Percentiles rank a stretch among this genome's conserved stretches.
phyloP scores from a whole-genome alignment of 1,140 invertebrate species.

The Whitmania pigra region DNA sequence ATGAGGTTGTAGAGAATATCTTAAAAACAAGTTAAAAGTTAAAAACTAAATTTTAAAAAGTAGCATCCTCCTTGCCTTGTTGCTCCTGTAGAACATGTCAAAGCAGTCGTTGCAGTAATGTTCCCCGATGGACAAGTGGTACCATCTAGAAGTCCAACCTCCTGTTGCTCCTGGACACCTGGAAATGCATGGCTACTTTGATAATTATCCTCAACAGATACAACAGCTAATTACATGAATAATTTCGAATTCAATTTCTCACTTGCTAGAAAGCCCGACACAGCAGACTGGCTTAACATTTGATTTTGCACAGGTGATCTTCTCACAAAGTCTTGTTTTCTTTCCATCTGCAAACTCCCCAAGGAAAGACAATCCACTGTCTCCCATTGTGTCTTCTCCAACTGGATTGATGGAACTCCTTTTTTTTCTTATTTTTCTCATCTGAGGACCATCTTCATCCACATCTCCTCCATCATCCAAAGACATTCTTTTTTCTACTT shows the following conservation, averaged over 20 bases:
- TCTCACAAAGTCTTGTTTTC: slow-evolving; percentile 13
- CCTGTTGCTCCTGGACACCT: slow-evolving; percentile 35
- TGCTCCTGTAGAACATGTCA: slow-evolving; percentile 42
- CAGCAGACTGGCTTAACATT: slow-evolving; percentile 6
- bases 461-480: neutral
- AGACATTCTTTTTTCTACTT: neutral
- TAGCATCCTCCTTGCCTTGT: slow-evolving; percentile 11
- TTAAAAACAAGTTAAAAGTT: slow-evolving; percentile 13
- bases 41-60: no score
- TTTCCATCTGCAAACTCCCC: neutral
- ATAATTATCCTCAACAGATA: neutral
- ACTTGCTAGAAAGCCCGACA: slow-evolving; percentile 4
- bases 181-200: neutral
- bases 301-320: slow-evolving; percentile 13
- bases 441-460: neutral
- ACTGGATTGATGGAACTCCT: neutral
- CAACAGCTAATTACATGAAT: neutral
- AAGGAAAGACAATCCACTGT: neutral
- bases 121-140: slow-evolving; percentile 42
- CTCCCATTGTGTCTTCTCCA: neutral
- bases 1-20: neutral
- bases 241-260: neutral
- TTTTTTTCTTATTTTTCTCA: slow-evolving; percentile 4
- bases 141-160: slow-evolving; percentile 43
- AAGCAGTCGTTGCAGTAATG: slow-evolving; percentile 46